These are phyloP conservation scores for Tenualosa ilisha DNA, from an alignment of 2,797 vertebrate species.

Conservation along the genomic window DNA sequence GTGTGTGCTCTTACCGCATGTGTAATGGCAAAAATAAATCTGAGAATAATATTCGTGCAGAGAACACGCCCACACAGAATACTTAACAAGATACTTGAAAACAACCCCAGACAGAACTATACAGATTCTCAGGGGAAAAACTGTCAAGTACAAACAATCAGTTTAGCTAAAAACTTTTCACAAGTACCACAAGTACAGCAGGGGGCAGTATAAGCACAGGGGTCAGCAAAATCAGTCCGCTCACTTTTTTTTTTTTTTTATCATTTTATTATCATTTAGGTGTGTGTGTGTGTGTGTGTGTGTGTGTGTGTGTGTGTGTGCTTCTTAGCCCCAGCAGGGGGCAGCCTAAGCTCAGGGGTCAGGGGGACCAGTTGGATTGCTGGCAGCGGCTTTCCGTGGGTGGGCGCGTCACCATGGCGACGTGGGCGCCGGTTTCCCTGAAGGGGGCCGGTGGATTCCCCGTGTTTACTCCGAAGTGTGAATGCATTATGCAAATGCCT, in stretches of 20 bases:
- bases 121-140: no score
- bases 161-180: neutral
- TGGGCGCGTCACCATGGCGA: conserved; percentile 44
- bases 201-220: no score
- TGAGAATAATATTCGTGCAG: neutral
- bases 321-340: neutral
- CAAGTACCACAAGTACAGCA: neutral
- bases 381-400: neutral
- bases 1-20: neutral
- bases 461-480: conserved; percentile 62
- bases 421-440: conserved; percentile 58
- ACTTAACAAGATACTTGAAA: neutral
- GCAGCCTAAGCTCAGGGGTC: neutral
- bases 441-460: conserved; percentile 61
- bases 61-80: neutral
- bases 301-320: neutral
- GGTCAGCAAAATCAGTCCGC: no score
- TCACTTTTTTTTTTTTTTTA: no score
- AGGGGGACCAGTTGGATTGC: neutral
- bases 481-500: conserved; percentile 73
- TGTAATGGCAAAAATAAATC: neutral
- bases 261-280: no score
- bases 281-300: neutral
- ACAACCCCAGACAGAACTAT: no score
- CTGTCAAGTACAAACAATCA: no score